Evolutionary conservation across 2,888 invertebrate genomes (phyloP), one percentile per base, ranked within the genome.

Genomic region (Caenorhabditis sinica): DNA sequence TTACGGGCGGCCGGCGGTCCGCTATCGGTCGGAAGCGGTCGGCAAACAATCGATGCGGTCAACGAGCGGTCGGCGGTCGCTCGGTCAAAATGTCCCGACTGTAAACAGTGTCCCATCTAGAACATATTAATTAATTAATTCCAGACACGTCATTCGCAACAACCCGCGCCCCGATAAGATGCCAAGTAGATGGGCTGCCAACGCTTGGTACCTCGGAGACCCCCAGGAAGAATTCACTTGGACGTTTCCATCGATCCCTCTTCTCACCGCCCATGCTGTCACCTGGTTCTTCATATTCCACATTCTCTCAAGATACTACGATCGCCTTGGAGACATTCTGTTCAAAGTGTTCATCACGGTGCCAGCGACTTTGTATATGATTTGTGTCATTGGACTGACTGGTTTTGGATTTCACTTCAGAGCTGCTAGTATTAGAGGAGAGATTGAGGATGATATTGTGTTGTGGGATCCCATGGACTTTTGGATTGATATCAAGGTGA

Each of bases 161-260:
- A 87, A 89, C 71, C 23, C 63, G 1, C 8, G 28, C 0, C 17
- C 51, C 5, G 43, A 20, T 0, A 68, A 84, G 17, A 80, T 88
- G 45, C 79, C 88, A 17, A 20, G 4, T 0, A 23, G 11, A 13
- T 89, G 89, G 89, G 85, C 86, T 40, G 86, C 87, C 2, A 89
- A 89, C 63, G 83, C 81, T 61, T 89, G 89, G 89, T 89, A 89
- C 53, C 63, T 88, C 9, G 89, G 89, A 40, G 53, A 49, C 3
- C 69, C 17, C 4, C 36, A 84, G 1, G 84, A 84, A 5, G 36
- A 51, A 8, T 89, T 88, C 79, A 75, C 79, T 33, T 81, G 87
- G 43, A 60, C 80, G 5, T 15, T 88, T 15, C 88, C 88, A 1
- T 82, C 85, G 2, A 49, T 89, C 25, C 71, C 83, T 17, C 77